Percentiles rank a stretch among this genome's conserved stretches.
Conservation (phyloP, 2,888 invertebrate genomes). For the Octodonta nipae region DNA sequence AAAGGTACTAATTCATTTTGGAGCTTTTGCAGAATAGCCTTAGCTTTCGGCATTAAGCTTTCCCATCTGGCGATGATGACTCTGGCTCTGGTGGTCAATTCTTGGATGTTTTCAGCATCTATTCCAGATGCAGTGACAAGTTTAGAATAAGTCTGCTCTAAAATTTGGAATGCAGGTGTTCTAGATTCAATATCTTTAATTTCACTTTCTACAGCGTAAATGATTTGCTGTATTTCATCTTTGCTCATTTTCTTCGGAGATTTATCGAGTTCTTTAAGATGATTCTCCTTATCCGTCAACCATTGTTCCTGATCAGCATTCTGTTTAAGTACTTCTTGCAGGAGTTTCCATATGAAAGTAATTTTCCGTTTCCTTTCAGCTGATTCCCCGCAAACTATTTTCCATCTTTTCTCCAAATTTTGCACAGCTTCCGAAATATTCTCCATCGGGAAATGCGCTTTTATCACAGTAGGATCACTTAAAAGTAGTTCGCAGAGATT, state of each 20-base stretch:
- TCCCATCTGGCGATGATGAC: slow-evolving; percentile 51
- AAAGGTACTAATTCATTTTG: slow-evolving; percentile 47
- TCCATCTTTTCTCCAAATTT: slow-evolving; percentile 67
- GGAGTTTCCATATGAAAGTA: slow-evolving; percentile 44
- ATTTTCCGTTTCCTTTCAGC: slow-evolving; percentile 59
- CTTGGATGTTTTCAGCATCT: slow-evolving; percentile 54
- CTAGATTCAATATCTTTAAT: slow-evolving; percentile 44
- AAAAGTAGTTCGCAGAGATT: slow-evolving; percentile 66
- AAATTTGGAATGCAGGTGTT: slow-evolving; percentile 42
- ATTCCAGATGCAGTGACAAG: slow-evolving; percentile 52
- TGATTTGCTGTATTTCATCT: slow-evolving; percentile 45
- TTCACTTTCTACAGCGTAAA: slow-evolving; percentile 42
- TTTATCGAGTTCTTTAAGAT: slow-evolving; percentile 46
- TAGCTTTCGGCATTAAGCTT: slow-evolving; percentile 45
- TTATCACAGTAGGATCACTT: slow-evolving; percentile 59
- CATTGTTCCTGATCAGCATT: slow-evolving; percentile 46
- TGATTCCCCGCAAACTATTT: slow-evolving; percentile 58
- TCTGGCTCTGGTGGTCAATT: slow-evolving; percentile 47
- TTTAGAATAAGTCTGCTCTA: slow-evolving; percentile 58
- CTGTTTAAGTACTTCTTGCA: slow-evolving; percentile 45
- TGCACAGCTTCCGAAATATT: slow-evolving; percentile 53
- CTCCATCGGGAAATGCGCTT: slow-evolving; percentile 57
- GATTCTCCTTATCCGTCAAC: slow-evolving; percentile 49
- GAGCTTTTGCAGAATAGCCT: slow-evolving; percentile 44
- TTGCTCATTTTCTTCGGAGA: slow-evolving; percentile 43